Base-by-base conservation (phyloP, 2,113 vertebrate species). In the Phocoena sinus region DNA sequence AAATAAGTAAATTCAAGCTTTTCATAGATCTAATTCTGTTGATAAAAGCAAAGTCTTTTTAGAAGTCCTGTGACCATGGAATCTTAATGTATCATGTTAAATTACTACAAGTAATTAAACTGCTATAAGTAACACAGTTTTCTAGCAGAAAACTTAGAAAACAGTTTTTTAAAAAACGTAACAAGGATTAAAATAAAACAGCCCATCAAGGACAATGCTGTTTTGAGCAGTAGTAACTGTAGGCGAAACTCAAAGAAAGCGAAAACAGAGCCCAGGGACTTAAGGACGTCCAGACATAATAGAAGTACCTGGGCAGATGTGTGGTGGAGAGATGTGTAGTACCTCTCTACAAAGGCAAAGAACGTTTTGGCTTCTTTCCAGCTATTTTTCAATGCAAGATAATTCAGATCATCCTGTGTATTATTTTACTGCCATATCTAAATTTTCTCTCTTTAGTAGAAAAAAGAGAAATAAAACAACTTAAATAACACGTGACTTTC, bases 151-250 rank as follows among this genome's bases (percentile, higher is more conserved):
- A 85, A 77, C 65, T 91, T 87, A 92, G 28, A 31, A 68, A 36
- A 36, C 74, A 63, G 2, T 20, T 28, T 86, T 38, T 38, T 44
- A 1, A 26, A 76, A 85, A 53, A 62, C 18, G 67, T 70, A 53
- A 11, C 21, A 85, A 31, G 14, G 13, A 96, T 89, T 96, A 84
- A 76, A 96, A 86, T 91, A 74, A 89, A 95, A 89, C 38, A 3
- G 6, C 3, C 47, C 41, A 74, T 89, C 73, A 81, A 90, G 9
- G 13, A 84, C 77, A 91, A 21, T 56, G 17, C 4, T 67, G 13
- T 68, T 95, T 68, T 28, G 41, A 62, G 63, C 11, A 90, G 41
- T 18, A 77, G 21, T 3, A 65, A 12, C 8, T 12, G 15, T 31
- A 81, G 14, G 47, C 25, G 63, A 65, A 84, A 10, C 23, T 93